phyloP scores from a whole-genome alignment of 2,113 vertebrate species.

The Cichladusa arquata region DNA sequence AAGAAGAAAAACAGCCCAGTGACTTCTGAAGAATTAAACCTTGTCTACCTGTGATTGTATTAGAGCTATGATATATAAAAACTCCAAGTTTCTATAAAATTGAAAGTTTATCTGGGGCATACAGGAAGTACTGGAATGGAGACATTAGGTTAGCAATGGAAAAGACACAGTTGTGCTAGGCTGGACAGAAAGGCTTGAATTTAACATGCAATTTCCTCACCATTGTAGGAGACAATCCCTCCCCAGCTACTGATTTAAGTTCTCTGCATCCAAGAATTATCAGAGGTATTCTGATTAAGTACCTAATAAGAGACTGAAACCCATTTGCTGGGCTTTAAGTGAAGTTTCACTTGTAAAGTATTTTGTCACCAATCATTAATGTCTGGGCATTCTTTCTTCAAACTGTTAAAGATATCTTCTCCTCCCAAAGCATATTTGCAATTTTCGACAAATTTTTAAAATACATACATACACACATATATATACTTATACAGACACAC shows the following conservation, averaged over 20 bases:
- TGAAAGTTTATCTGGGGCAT: background rate
- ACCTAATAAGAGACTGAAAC: background rate
- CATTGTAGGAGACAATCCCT: background rate
- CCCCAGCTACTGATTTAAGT: background rate
- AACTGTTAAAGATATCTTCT: background rate
- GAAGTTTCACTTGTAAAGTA: background rate
- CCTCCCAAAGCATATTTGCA: background rate
- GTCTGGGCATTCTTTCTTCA: background rate
- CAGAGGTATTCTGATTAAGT: background rate
- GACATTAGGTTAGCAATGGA: background rate
- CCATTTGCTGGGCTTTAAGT: background rate
- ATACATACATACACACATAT: rapidly evolving
- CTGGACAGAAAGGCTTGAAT: background rate
- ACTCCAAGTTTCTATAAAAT: background rate
- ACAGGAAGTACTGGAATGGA: background rate
- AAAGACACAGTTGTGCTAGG: background rate
- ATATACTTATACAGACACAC: rapidly evolving
- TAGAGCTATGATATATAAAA: background rate
- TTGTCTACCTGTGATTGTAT: background rate
- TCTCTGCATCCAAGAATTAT: background rate
- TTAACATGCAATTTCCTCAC: background rate
- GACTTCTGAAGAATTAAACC: background rate
- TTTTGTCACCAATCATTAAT: background rate
- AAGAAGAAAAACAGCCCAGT: background rate
- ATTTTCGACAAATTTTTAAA: background rate